Evolutionary conservation across 1,140 invertebrate species (phyloP).

Genomic region (Procambarus clarkii): DNA sequence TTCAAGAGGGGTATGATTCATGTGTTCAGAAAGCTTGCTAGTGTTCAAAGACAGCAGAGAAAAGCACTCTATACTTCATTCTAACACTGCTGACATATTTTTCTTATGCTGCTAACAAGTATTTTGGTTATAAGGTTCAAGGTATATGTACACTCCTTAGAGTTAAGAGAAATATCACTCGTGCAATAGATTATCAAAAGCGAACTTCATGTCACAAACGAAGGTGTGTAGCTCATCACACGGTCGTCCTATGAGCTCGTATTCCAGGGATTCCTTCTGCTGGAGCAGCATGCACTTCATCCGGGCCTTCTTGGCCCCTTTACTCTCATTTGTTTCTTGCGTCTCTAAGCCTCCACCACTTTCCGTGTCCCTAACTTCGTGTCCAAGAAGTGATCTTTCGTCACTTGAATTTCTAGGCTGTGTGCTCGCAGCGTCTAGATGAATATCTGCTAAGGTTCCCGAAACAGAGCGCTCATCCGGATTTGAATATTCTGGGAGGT

Average conservation of each 20-base stretch:
- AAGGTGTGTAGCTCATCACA: conserved; percentile 39
- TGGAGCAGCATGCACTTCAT: conserved; percentile 44
- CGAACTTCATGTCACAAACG: conserved; percentile 36
- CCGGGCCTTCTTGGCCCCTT: conserved; percentile 12
- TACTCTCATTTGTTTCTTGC: not conserved
- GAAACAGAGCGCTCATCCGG: not conserved
- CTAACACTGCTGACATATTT: too few relatives aligned
- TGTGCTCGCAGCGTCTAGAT: not conserved
- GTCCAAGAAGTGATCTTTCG: not conserved
- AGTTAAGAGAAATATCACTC: not conserved
- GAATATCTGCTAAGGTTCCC: not conserved
- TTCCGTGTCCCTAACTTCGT: not conserved
- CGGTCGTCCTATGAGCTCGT: conserved; percentile 26
- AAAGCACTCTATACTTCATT: too few relatives aligned
- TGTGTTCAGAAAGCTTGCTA: too few relatives aligned
- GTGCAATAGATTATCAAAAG: conserved; percentile 20
- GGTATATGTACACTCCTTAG: not conserved
- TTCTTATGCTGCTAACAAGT: too few relatives aligned
- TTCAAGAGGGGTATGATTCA: too few relatives aligned
- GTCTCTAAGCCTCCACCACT: not conserved
- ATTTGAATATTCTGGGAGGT: conserved; percentile 17
- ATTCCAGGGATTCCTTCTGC: conserved; percentile 36
- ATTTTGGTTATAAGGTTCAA: too few relatives aligned
- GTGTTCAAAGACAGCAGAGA: too few relatives aligned
- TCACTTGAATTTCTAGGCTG: not conserved